phyloP scores from a whole-genome alignment of 2,888 invertebrate genomes.

The Eretmocerus hayati region DNA sequence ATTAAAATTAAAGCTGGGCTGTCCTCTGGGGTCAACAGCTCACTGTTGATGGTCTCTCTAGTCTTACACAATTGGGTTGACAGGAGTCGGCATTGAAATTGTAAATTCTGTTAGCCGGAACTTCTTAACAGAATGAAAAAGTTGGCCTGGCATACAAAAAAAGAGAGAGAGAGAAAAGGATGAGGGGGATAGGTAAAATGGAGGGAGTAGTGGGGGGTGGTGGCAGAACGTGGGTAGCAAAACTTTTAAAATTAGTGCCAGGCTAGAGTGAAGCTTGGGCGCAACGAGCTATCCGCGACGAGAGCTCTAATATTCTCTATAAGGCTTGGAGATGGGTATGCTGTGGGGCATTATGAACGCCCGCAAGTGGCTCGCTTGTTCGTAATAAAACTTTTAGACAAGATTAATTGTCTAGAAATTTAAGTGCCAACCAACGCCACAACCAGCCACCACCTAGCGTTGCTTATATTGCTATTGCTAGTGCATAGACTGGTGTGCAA shows the following conservation, averaged over 20 bases:
- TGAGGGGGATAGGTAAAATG: too few species aligned
- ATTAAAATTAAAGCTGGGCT: neutral
- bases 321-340: too few species aligned
- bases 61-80: too few species aligned
- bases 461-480: neutral
- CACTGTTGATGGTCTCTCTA: too few species aligned
- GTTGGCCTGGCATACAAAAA: too few species aligned
- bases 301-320: slow-evolving; percentile 2
- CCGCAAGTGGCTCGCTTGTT: slow-evolving; percentile 10
- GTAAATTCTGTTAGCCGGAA: slow-evolving; percentile 16
- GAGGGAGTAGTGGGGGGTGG: neutral
- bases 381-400: slow-evolving; percentile 19
- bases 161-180: too few species aligned
- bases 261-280: neutral
- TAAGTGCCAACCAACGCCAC: too few species aligned
- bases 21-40: too few species aligned
- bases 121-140: slow-evolving; percentile 17
- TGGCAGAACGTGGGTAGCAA: neutral
- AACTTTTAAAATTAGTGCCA: slow-evolving; percentile 4
- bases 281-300: too few species aligned
- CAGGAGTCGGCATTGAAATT: slow-evolving; percentile 12
- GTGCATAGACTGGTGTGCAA: neutral
- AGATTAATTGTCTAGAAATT: slow-evolving; percentile 22
- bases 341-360: slow-evolving; percentile 6
- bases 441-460: too few species aligned